Evolutionary conservation across 2,797 vertebrate species (phyloP), one percentile per base, ranked within the genome.

Genomic region (Valencia hispanica): DNA sequence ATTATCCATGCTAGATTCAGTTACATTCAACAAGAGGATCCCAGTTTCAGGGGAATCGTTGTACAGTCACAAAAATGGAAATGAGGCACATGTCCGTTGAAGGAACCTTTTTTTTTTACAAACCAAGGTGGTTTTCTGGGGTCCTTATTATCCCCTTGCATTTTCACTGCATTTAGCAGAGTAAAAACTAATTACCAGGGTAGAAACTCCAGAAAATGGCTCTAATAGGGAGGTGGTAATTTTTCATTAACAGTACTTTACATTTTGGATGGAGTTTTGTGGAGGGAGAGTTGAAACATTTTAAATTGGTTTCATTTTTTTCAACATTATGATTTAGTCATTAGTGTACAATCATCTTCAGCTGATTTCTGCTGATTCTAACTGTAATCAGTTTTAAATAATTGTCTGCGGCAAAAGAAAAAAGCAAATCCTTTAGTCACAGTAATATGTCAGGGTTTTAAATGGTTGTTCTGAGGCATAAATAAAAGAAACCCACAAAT

Each of bases 21-120:
- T 34, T 53, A 57, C 39, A 5, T 68, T 74, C 72, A 70, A 39
- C 59, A 53, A 48, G 15, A 79, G 36, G 72, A 70, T 3, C 9
- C 7, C 17, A 69, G n/a, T 30, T 43, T 68, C 7, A 47, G n/a
- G 4, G 36, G 4, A 39, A 41, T 39, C 10, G 0, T 66, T 36
- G 7, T 39, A 9, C 32, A 65, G 32, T 11, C 18, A 36, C 36
- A 39, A 36, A 22, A 8, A 59, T 65, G 34, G 10, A 65, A 36
- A 65, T 4, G 20, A 63, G 32, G 9, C 17, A 20, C 17, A 65
- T 39, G 32, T 59, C 14, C 15, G 32, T 12, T 17, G 55, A 57
- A 61, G 30, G 17, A 9, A 8, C 14, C 15, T 53, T 53, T n/a
- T 3, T 6, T 34, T 22, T 20, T 34, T 63, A 36, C 30, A 20